Conservation (phyloP, 37 sponge, comb jelly and placozoan species). For the Cliona cf. orientalis region DNA sequence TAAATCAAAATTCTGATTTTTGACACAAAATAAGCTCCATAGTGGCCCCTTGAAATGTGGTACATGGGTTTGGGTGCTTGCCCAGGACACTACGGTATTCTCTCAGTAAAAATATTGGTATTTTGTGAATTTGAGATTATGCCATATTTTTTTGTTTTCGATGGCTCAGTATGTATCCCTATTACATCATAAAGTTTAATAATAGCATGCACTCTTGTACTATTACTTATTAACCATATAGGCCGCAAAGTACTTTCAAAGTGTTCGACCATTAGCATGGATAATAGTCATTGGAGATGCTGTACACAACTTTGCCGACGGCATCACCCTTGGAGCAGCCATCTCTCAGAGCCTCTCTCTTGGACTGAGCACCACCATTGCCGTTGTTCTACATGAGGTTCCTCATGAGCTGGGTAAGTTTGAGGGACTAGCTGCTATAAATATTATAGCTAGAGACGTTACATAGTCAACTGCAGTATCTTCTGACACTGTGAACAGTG, state of each 20-base stretch:
- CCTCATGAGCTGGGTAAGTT: constrained; percentile 86
- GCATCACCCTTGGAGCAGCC: constrained; percentile 78
- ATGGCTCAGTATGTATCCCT: too few relatives aligned
- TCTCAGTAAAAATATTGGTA: not conserved
- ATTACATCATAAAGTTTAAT: too few relatives aligned
- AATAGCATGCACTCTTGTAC: not conserved
- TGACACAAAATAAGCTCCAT: too few relatives aligned
- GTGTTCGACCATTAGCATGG: constrained; percentile 44
- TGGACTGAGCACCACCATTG: constrained; percentile 63
- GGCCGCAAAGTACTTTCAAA: not conserved
- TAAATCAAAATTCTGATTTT: too few relatives aligned
- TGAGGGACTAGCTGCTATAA: too few relatives aligned
- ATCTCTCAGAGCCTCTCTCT: constrained; percentile 54
- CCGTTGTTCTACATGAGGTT: constrained; percentile 64
- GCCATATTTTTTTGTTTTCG: too few relatives aligned
- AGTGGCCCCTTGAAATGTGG: too few relatives aligned
- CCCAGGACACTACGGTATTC: not conserved
- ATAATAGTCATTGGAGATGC: constrained; percentile 63
- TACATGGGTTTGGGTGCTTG: too few relatives aligned
- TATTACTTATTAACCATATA: not conserved
- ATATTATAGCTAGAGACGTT: too few relatives aligned
- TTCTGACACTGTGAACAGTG: too few relatives aligned
- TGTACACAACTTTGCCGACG: constrained; percentile 80
- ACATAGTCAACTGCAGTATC: too few relatives aligned
- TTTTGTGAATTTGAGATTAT: constrained; percentile 4